phyloP scores from a whole-genome alignment of 2,888 invertebrate genomes.

The Dorcus parallelipipedus region DNA sequence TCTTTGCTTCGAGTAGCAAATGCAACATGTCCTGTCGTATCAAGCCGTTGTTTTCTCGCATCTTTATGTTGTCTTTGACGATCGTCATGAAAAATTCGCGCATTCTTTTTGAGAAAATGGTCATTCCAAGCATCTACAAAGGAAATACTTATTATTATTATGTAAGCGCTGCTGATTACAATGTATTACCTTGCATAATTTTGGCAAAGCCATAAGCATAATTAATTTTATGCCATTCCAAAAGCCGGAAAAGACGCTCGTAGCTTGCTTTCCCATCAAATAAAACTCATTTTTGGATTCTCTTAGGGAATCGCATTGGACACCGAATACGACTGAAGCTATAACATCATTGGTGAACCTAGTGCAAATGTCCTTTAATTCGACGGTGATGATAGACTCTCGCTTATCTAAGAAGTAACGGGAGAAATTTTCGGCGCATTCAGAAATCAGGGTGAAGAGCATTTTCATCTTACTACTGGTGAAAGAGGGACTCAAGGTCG shows the following conservation, averaged over 20 bases:
- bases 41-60: constrained; percentile 49
- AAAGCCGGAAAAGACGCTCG: constrained; percentile 46
- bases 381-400: constrained; percentile 32
- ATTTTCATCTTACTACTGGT: constrained; percentile 43
- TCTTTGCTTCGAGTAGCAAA: constrained; percentile 52
- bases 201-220: constrained; percentile 7
- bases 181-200: constrained; percentile 8
- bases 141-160: too few species aligned
- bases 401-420: constrained; percentile 28
- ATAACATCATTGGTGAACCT: constrained; percentile 56
- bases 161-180: too few species aligned
- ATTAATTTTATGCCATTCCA: constrained; percentile 29
- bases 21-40: constrained; percentile 59
- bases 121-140: constrained; percentile 7
- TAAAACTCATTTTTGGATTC: constrained; percentile 40
- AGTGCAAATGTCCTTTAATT: constrained; percentile 49
- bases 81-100: constrained; percentile 2
- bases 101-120: background rate
- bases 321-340: constrained; percentile 53
- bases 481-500: constrained; percentile 45
- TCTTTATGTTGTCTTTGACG: constrained; percentile 45
- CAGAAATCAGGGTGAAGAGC: constrained; percentile 35
- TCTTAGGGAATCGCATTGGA: constrained; percentile 54
- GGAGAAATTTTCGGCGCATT: constrained; percentile 28
- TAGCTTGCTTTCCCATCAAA: constrained; percentile 7